Evolutionary conservation across 92 coral and sea anemone species (phyloP), one percentile per base, ranked within the genome.

Genomic region (Porites divaricata): DNA sequence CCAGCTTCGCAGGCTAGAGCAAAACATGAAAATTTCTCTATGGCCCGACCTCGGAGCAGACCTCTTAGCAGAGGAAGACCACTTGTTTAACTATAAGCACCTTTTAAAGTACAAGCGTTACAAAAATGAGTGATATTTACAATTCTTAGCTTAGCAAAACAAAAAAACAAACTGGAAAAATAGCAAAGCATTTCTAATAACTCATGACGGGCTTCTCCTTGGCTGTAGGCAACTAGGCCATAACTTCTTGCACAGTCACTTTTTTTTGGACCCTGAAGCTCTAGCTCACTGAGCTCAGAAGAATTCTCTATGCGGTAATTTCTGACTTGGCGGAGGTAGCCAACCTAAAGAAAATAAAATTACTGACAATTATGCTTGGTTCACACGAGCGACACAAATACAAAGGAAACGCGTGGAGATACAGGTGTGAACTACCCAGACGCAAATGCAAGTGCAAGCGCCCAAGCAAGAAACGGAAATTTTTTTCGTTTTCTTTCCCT

Each of bases 271-370:
- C 19, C 61, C 14, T 19, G 13, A 14, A 11, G 16, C 58, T 61
- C 53, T 20, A 28, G 45, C 45, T 35, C 20, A 62, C 13, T 19
- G 63, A 61, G 15, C 19, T 26, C 71, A 0, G 70, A 20, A 4
- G 9, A 20, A 8, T n/a, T 10, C 41, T 71, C 78, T 81, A 81
- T 23, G 70, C 56, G 12, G 75, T 13, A 58, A 81, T 70, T 45
- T 70, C 77, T 71, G 58, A 35, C 20, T 81, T 70, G 14, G 85
- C 61, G 48, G 85, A 81, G 1, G 85, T 59, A n/a, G 85, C 85
- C 35, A 81, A 28, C 77, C 85, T 81, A 61, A 61, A 53, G 28
- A 8, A 8, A 64, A 78, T 20, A 65, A 68, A 54, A 8, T 68
- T 24, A 17, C 19, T 53, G 3, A 53, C 83, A 63, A 26, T 26